Conservation (phyloP, 2,113 vertebrate species). For the Vicugna pacos region DNA sequence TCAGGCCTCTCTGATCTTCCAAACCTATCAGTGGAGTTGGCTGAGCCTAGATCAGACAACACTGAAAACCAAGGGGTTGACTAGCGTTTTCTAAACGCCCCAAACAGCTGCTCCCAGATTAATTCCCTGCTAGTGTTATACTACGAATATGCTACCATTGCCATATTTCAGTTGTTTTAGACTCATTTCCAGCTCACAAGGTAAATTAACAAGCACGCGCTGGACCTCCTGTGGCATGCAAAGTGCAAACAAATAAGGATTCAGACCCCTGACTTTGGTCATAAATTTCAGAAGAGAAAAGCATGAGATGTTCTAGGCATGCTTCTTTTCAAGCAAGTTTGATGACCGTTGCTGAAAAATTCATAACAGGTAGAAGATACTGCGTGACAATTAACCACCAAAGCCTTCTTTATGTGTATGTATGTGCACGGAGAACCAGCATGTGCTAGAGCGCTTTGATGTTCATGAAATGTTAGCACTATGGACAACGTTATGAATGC, state of each 20-base stretch:
- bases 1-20: background rate
- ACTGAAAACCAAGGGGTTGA: accelerated
- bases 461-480: conserved; percentile 30
- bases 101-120: background rate
- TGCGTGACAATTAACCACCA: background rate
- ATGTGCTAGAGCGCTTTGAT: conserved; percentile 35
- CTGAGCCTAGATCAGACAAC: background rate
- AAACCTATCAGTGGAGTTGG: background rate
- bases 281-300: conserved; percentile 25
- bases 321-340: conserved; percentile 12
- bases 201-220: background rate
- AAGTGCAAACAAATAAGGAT: background rate
- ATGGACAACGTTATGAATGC: conserved; percentile 24
- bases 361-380: conserved; percentile 24
- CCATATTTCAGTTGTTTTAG: background rate
- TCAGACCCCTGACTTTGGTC: background rate
- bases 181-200: background rate
- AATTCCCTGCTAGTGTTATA: background rate
- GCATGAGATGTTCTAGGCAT: background rate
- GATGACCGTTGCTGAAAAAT: conserved; percentile 24
- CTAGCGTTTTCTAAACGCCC: background rate
- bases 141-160: background rate
- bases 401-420: background rate
- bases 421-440: background rate
- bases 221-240: background rate